Base-by-base conservation (phyloP, 2,888 invertebrate genomes). In the Chironomus riparius region DNA sequence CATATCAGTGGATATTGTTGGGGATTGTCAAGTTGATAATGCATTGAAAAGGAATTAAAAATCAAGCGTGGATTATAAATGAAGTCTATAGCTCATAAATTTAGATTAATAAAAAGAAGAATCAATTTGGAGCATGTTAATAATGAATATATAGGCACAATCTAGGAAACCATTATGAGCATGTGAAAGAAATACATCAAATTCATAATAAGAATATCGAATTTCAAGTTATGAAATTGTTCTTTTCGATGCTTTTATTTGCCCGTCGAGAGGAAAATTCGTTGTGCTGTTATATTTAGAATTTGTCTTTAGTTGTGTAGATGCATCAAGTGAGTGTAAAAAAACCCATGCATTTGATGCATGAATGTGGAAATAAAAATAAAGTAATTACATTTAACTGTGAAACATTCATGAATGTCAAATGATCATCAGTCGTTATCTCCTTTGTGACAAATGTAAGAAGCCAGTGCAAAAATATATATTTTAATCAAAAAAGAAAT, bases 41-140 rank as follows among this genome's bases (percentile, higher is more conserved):
- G 1, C 13, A 70, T 70, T 21, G 24, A 50, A 70, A 48, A 50
- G 5, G 28, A 15, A 47, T 70, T 50, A 50, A 50, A 47, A 48
- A 48, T 22, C 18, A 7, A n/a, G 13, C 70, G 22, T 70, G 50
- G 70, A 70, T 50, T 70, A 70, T 70, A 48, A 48, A 70, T 70
- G 50, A n/a, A 22, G 5, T 62, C 3, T 10, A 22, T 21, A 47
- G 47, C 22, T 70, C 50, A 70, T 50, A 50, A 70, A 70, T 70
- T 21, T 50, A 70, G n/a, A 70, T 70, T 70, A 50, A 48, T 10
- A 21, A 18, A 13, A n/a, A 50, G 10, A 6, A 38, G 38, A 70
- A 50, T 70, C 70, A 24, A 50, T 70, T 70, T 70, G 18, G 15
- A 62, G 22, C 62, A 21, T 18, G 21, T 18, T 12, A 15, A 22